Percentiles rank a stretch among this genome's conserved stretches.
Evolutionary conservation across 2,113 vertebrate genomes (phyloP).

Genomic region (Felis catus): DNA sequence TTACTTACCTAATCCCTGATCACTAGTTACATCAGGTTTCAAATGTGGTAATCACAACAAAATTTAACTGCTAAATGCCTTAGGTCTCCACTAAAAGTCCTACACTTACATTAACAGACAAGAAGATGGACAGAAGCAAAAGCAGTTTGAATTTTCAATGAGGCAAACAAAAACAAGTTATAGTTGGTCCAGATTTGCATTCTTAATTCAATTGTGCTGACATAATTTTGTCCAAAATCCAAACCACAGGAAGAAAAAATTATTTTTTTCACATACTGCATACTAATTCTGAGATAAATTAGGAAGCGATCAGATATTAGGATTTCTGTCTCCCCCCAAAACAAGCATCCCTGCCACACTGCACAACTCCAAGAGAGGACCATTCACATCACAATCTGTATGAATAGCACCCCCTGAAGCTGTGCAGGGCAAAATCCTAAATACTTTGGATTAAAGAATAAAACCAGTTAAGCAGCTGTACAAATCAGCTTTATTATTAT

Average conservation of each 20-base stretch:
- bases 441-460: background rate
- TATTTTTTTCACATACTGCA: background rate
- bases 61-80: background rate
- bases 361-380: background rate
- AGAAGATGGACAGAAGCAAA: background rate
- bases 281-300: background rate
- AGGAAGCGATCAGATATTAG: background rate
- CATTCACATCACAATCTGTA: background rate
- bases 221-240: slow-evolving; percentile 26
- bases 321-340: background rate
- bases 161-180: slow-evolving; percentile 26
- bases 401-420: background rate
- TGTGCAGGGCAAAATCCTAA: background rate
- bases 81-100: background rate
- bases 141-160: background rate
- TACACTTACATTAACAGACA: background rate
- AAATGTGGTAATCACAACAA: slow-evolving; percentile 48
- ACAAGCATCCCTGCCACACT: background rate
- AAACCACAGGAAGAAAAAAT: background rate
- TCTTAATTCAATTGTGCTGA: slow-evolving; percentile 13
- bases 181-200: background rate
- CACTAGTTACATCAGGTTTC: background rate
- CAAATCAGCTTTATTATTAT: background rate
- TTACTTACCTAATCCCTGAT: background rate
- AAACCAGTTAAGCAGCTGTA: slow-evolving; percentile 5